Conservation (phyloP, 2,888 invertebrate species). For the Hydrotaea cyrtoneurina region DNA sequence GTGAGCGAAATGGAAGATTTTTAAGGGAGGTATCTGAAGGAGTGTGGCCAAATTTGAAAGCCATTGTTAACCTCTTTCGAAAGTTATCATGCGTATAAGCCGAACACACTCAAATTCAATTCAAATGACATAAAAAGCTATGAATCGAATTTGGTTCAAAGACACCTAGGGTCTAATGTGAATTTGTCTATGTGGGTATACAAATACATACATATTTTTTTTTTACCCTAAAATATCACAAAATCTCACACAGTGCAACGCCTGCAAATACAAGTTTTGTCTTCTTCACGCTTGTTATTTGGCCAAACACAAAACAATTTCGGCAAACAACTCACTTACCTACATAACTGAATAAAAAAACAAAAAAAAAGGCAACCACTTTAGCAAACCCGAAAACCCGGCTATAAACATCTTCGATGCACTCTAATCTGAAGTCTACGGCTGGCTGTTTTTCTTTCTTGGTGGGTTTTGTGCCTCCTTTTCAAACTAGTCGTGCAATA, state of each 20-base stretch:
- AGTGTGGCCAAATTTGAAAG: no score
- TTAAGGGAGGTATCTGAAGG: no score
- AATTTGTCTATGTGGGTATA: no score
- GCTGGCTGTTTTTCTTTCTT: neutral
- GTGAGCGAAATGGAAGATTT: no score
- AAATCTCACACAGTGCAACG: neutral
- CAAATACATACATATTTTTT: no score
- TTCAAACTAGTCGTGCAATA: neutral
- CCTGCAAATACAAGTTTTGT: neutral
- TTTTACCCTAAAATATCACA: no score
- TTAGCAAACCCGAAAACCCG: conserved; percentile 12
- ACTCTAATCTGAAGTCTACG: conserved; percentile 22
- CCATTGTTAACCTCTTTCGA: no score
- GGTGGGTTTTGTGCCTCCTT: neutral
- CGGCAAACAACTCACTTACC: conserved; percentile 34
- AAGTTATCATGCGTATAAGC: no score
- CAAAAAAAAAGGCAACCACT: neutral
- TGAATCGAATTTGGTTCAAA: no score
- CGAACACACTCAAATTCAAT: no score
- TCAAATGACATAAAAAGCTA: no score
- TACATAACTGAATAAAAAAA: conserved; percentile 14
- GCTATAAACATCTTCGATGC: conserved; percentile 12
- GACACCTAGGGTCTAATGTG: no score
- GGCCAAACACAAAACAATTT: conserved; percentile 18
- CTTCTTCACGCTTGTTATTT: neutral